A percentile compares a stretch with the other conserved stretches of the same genome.
Evolutionary conservation across 35 echinoderm and acorn worm species (phyloP).

Genomic region (Lytechinus variegatus): DNA sequence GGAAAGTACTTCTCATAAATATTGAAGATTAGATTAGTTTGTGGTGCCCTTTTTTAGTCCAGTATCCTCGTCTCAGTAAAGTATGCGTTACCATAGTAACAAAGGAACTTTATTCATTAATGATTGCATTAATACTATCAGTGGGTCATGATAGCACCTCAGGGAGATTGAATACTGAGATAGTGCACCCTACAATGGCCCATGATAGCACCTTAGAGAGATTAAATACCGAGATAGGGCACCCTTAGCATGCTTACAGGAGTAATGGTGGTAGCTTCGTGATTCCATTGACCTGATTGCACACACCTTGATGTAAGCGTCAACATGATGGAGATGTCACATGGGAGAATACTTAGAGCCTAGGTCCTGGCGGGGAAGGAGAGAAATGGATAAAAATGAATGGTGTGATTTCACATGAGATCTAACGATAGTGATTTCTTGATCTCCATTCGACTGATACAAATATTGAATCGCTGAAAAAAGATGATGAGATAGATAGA

Average conservation of each 20-base stretch:
- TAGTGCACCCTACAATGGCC: not conserved
- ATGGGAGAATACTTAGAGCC: not conserved
- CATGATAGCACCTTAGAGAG: not conserved
- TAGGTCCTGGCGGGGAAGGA: not conserved
- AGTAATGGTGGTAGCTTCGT: not conserved
- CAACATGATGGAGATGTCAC: not conserved
- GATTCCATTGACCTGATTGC: not conserved
- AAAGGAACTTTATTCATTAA: not conserved
- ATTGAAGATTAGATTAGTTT: too few species aligned
- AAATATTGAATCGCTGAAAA: not conserved
- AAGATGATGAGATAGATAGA: too few species aligned
- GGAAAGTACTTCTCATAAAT: too few species aligned
- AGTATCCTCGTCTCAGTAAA: not conserved
- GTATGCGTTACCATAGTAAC: not conserved
- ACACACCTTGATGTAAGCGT: not conserved
- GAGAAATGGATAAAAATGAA: not conserved
- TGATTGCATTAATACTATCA: not conserved
- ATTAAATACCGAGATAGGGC: not conserved
- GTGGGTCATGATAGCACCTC: not conserved
- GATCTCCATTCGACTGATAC: not conserved
- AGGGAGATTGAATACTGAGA: not conserved
- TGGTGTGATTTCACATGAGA: not conserved
- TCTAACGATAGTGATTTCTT: not conserved
- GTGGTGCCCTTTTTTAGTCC: not conserved
- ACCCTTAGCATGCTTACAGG: not conserved